Evolutionary conservation across 2,113 vertebrate species (phyloP).

Genomic region (Sprattus sprattus): DNA sequence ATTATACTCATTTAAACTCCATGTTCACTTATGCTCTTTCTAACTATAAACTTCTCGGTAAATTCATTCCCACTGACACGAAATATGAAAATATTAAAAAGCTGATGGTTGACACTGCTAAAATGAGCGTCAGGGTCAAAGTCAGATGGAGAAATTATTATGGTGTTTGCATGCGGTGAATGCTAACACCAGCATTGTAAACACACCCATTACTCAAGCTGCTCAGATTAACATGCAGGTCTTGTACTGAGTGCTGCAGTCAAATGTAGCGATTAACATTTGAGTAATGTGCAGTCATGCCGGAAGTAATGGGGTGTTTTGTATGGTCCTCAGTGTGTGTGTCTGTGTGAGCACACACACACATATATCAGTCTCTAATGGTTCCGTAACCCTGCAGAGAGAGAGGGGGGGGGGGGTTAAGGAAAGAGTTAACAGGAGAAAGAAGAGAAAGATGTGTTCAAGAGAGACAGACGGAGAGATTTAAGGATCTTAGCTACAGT

Average conservation of each 20-base stretch:
- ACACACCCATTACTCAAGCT: not conserved
- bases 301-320: not conserved
- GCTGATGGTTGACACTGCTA: not conserved
- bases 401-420: not conserved
- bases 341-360: not conserved
- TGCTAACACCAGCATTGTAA: not conserved
- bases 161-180: not conserved
- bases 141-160: not conserved
- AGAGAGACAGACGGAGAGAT: no score
- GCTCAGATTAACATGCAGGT: not conserved
- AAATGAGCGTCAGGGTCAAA: not conserved
- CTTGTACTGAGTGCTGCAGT: not conserved
- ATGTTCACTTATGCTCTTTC: not conserved
- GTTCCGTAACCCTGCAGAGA: not conserved
- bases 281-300: slow-evolving; percentile 1
- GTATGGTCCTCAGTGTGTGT: not conserved
- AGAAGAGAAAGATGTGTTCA: not conserved
- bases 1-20: not conserved
- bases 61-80: not conserved
- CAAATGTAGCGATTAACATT: not conserved
- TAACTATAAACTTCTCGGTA: not conserved
- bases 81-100: not conserved
- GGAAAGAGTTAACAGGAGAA: not conserved
- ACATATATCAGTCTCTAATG: no score
- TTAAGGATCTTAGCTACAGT: not conserved